These are phyloP conservation scores for Ptilorrhoa leucosticta DNA, from an alignment of 2,113 vertebrate species.

Conservation along the genomic window DNA sequence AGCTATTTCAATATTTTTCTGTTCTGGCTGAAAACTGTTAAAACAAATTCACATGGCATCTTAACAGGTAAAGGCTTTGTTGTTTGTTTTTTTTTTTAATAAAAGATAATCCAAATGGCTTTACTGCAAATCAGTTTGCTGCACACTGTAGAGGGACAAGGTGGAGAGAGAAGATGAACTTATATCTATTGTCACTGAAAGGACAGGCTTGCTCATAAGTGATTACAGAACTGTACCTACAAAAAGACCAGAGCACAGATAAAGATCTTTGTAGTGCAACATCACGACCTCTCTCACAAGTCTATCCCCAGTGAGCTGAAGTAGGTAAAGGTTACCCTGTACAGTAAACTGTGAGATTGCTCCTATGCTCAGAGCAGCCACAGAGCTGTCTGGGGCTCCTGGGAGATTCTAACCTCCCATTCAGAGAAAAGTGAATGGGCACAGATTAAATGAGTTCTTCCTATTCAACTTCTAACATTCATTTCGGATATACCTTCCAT, in stretches of 20 bases:
- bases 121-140: neutral
- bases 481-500: neutral
- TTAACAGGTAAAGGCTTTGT: neutral
- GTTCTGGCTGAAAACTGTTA: neutral
- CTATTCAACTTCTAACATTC: neutral
- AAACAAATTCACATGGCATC: neutral
- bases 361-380: neutral
- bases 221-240: neutral
- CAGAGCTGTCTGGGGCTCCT: neutral
- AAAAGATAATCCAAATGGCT: neutral
- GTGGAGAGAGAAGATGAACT: neutral
- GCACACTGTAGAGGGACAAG: neutral
- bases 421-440: neutral
- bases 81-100: neutral
- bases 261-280: neutral
- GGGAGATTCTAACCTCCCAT: neutral
- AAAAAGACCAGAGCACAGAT: neutral
- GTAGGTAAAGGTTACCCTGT: neutral
- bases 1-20: neutral
- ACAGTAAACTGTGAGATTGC: neutral
- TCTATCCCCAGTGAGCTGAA: rapidly evolving
- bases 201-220: neutral
- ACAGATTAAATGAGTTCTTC: neutral
- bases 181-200: rapidly evolving
- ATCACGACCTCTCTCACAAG: neutral